These are phyloP conservation scores for Anoplolepis gracilipes DNA, from an alignment of 1,140 invertebrate species.

Conservation along the genomic window DNA sequence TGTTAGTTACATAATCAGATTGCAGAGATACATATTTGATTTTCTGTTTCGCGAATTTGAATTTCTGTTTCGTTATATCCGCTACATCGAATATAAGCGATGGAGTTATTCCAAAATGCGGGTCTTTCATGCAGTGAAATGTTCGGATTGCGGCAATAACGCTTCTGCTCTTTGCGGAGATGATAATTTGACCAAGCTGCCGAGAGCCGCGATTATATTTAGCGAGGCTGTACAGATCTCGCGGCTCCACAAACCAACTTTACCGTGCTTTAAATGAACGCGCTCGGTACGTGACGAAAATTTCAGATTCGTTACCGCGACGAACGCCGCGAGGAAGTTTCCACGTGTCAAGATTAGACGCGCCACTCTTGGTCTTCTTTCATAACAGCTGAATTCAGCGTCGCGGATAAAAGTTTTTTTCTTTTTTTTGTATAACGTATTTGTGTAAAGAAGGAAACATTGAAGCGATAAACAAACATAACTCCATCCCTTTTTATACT, in stretches of 20 bases:
- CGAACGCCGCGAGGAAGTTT: conserved; percentile 41
- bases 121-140: neutral
- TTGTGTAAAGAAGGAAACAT: neutral
- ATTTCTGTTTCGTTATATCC: conserved; percentile 5
- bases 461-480: conserved; percentile 17
- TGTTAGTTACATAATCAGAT: neutral
- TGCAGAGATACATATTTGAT: conserved; percentile 27
- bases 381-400: neutral
- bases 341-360: conserved; percentile 58
- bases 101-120: conserved; percentile 6
- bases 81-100: neutral
- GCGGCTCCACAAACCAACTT: conserved; percentile 24
- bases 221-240: conserved; percentile 5
- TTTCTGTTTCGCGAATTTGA: neutral
- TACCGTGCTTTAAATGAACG: conserved; percentile 53
- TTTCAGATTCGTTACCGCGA: conserved; percentile 47
- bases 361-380: neutral
- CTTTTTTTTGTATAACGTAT: neutral
- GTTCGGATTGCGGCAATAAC: conserved; percentile 2
- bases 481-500: neutral
- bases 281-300: conserved; percentile 55
- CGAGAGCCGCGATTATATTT: conserved; percentile 2
- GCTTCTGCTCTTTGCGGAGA: neutral
- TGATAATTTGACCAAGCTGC: conserved; percentile 37
- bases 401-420: conserved; percentile 30